These are phyloP conservation scores for Amphipoea lucens DNA, from an alignment of 2,888 invertebrate genomes.

Conservation along the genomic window DNA sequence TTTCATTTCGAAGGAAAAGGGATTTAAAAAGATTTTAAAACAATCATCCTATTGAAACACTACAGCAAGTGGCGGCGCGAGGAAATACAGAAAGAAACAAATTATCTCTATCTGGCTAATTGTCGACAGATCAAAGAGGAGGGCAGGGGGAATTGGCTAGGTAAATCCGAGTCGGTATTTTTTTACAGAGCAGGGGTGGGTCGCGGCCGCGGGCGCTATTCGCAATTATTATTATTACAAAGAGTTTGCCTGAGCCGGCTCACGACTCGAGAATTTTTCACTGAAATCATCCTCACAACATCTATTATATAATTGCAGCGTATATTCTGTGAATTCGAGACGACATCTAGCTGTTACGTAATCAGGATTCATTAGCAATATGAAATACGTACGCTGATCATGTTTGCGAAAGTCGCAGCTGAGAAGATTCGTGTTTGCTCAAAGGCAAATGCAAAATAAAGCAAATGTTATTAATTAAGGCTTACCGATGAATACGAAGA, in stretches of 20 bases:
- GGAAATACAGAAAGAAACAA: slow-evolving; percentile 83
- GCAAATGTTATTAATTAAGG: slow-evolving; percentile 68
- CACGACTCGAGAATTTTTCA: slow-evolving; percentile 82
- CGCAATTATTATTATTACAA: slow-evolving; percentile 90
- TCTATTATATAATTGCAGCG: slow-evolving; percentile 73
- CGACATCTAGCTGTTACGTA: slow-evolving; percentile 1
- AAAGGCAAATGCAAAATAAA: slow-evolving; percentile 43
- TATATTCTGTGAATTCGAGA: slow-evolving; percentile 25
- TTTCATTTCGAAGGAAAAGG: slow-evolving; percentile 73
- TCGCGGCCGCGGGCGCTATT: slow-evolving; percentile 83
- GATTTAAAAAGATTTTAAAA: slow-evolving; percentile 76
- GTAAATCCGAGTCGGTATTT: slow-evolving; percentile 84
- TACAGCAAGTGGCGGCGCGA: slow-evolving; percentile 80
- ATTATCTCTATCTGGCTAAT: slow-evolving; percentile 88
- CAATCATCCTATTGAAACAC: slow-evolving; percentile 84
- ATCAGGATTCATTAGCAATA: slow-evolving; percentile 8
- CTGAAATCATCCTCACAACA: slow-evolving; percentile 80
- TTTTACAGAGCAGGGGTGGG: slow-evolving; percentile 74
- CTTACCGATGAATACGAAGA: slow-evolving; percentile 99
- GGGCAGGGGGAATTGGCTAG: slow-evolving; percentile 71
- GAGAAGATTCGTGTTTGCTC: slow-evolving; percentile 18
- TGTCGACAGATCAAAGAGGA: slow-evolving; percentile 86
- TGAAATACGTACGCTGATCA: slow-evolving; percentile 1
- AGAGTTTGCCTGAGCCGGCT: slow-evolving; percentile 88
- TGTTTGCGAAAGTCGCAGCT: slow-evolving; percentile 16